Evolutionary conservation across 2,797 vertebrate genomes (phyloP), one percentile per base, ranked within the genome.

Genomic region (Pseudocheirus occidentalis): DNA sequence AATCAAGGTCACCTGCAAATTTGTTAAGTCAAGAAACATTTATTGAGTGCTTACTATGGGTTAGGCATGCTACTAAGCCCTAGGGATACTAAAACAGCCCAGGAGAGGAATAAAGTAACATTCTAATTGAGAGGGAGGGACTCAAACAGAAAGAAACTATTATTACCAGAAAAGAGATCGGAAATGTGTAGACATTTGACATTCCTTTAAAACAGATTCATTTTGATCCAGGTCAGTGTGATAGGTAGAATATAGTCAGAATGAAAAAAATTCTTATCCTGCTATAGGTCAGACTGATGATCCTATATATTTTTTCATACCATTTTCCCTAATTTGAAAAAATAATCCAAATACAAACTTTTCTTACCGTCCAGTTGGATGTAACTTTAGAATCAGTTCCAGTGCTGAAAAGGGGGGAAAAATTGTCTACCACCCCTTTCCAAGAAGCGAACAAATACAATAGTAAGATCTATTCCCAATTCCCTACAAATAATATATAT

Each of bases 181-280:
- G 28, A 29, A 59, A 59, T 59, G 28, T 1, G 28, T 59, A 29
- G 58, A 59, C 29, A 59, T 59, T 11, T 59, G 66, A 73, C 94
- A 13, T 40, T 91, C 95, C n/a, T 96, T 94, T 34, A 5, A 27
- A 93, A 96, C 21, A 14, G 14, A 90, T 31, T 11, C 34, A 94
- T 95, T 57, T 95, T 94, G n/a, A 94, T 50, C 73, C 94, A n/a
- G 4, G 94, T 94, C 31, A 94, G 95, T 97, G 92, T 29, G 21
- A 91, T 0, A 95, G 56, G 56, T 1, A 57, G 55, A 96, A 93
- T 90, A 7, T 1, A 95, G 53, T 12, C 81, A 5, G 93, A 81
- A 91, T 55, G 92, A 90, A 95, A 97, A 97, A 97, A 96, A 96
- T 92, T 95, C 94, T 28, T 46, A 92, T 9, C 58, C 3, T 92